Evolutionary conservation across 2,888 invertebrate genomes (phyloP), one percentile per base, ranked within the genome.

Genomic region (Hyposoter didymator): DNA sequence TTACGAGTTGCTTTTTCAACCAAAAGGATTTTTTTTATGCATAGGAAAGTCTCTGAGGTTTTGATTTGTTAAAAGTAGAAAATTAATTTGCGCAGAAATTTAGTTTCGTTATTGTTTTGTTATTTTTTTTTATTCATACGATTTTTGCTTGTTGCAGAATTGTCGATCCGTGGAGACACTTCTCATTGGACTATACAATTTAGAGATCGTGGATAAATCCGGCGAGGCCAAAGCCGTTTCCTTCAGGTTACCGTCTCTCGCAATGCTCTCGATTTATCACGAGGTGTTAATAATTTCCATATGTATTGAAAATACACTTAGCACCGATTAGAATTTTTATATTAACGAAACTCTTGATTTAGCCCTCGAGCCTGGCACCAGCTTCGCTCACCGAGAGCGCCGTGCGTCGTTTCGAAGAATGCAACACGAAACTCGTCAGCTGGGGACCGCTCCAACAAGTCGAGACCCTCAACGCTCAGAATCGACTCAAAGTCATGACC

Each of bases 401-500:
- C 70, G 94, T 99, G 79, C 95, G 97, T 32, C 95, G 98, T 83
- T 97, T 98, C 95, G 98, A 98, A 93, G 97, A 98, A 92, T 97
- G 98, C 91, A 97, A 98, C 90, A 97, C 97, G 59, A 97, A 97
- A 91, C 95, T 97, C 86, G 97, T 99, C 66, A 97, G 96, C 91
- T 98, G 98, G 97, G 99, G 99, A 0, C 99, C 99, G 14, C 95
- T 97, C 89, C 96, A 97, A 17, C 98, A 98, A 93, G 97, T 98
- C 66, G 98, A 99, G 93, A 96, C 96, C 28, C 95, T 99, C 45
- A 98, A 98, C 94, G 98, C 98, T 62, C 98, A 98, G 94, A 99
- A 99, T 94, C 96, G 99, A 84, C 95, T 97, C 88, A 96, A 97
- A 93, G 97, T 99, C n/a, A 96, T 99, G 95, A 97, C 98, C 0